A percentile compares a stretch with the other conserved stretches of the same genome.
These are phyloP conservation scores for Agriopis leucophaearia DNA, from an alignment of 2,888 invertebrate species.

Conservation along the genomic window DNA sequence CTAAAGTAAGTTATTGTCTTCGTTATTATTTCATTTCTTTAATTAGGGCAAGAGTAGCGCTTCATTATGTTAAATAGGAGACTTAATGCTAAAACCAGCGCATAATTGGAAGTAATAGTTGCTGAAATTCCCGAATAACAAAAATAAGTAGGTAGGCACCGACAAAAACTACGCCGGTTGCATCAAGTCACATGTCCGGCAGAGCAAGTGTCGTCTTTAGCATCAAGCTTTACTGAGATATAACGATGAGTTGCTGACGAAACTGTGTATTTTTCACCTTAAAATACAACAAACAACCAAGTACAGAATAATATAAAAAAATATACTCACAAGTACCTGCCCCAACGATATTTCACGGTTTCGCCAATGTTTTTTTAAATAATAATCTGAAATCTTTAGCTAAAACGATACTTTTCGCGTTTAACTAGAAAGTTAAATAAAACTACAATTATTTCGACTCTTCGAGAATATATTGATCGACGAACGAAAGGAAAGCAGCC, in stretches of 20 bases:
- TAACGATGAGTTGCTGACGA: constrained; percentile 34
- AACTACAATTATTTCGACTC: neutral
- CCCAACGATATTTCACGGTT: neutral
- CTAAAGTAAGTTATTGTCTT: too few relatives aligned
- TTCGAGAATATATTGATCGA: neutral
- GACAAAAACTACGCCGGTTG: neutral
- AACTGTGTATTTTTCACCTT: constrained; percentile 33
- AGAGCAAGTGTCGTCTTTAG: neutral
- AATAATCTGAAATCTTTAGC: neutral
- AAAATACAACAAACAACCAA: constrained; percentile 23
- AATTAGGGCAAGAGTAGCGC: too few relatives aligned
- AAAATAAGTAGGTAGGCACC: neutral
- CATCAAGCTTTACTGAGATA: constrained; percentile 11
- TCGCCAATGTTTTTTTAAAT: neutral
- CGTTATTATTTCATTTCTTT: too few relatives aligned
- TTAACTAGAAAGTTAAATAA: neutral
- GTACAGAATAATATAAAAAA: constrained; percentile 9
- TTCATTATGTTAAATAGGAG: too few relatives aligned
- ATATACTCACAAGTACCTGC: constrained; percentile 1
- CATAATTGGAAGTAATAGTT: neutral
- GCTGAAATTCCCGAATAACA: neutral
- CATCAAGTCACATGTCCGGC: neutral
- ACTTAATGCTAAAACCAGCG: neutral
- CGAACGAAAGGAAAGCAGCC: neutral
- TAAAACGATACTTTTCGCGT: neutral